A percentile compares a stretch with the other conserved stretches of the same genome.
Evolutionary conservation across 2,113 vertebrate genomes (phyloP).

Genomic region (Sprattus sprattus): DNA sequence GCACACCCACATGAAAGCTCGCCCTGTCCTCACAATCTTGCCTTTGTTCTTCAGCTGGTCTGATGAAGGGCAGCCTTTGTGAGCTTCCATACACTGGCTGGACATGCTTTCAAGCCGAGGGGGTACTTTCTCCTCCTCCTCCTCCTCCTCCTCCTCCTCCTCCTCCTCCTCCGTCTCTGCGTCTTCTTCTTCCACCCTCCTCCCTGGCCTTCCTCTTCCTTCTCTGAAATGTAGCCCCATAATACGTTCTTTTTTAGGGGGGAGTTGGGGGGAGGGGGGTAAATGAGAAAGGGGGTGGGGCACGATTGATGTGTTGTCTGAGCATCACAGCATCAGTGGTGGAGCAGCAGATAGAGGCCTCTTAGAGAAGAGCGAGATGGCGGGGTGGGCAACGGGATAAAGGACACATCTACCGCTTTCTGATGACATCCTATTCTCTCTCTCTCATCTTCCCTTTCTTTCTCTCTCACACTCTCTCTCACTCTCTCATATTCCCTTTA

Average conservation of each 20-base stretch:
- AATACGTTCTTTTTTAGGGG: conserved; percentile 28
- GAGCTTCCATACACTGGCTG: conserved; percentile 33
- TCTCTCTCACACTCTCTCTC: no score
- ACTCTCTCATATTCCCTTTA: no score
- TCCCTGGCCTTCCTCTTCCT: conserved; percentile 38
- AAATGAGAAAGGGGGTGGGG: conserved; percentile 26
- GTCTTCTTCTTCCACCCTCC: conserved; percentile 18
- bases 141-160: conserved; percentile 6
- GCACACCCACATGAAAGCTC: conserved; percentile 41
- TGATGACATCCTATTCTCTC: neutral
- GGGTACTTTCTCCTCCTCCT: conserved; percentile 8
- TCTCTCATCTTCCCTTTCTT: conserved; percentile 43
- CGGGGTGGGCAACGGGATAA: conserved; percentile 20
- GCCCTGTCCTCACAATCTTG: conserved; percentile 33
- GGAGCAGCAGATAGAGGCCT: neutral
- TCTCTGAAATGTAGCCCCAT: conserved; percentile 38
- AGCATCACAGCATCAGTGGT: neutral
- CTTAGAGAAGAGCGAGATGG: conserved; percentile 28
- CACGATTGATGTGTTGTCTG: conserved; percentile 30
- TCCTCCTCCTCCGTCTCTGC: neutral
- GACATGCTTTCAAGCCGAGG: conserved; percentile 30
- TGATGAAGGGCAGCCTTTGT: conserved; percentile 51
- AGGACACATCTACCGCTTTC: conserved; percentile 34
- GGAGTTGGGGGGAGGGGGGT: neutral
- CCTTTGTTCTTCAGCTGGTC: conserved; percentile 46